These are phyloP conservation scores for Loxodonta africana DNA, from an alignment of 2,113 vertebrate genomes.

Conservation along the genomic window DNA sequence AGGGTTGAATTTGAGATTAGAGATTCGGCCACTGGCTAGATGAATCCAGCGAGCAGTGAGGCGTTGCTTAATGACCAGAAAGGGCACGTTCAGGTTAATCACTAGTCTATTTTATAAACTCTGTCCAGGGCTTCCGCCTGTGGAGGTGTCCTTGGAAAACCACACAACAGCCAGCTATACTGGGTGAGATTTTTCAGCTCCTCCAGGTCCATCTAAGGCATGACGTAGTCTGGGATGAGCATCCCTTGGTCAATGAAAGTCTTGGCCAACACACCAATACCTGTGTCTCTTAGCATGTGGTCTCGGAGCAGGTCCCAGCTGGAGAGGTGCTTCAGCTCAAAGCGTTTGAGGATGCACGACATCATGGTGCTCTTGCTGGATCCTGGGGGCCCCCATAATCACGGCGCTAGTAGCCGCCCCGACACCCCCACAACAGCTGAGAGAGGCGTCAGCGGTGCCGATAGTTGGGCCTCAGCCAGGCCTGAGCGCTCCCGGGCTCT, in stretches of 20 bases:
- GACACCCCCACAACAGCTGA: fast-evolving
- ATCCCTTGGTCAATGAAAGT: constrained; percentile 91
- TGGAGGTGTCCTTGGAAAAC: constrained; percentile 92
- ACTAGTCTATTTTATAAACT: constrained; percentile 88
- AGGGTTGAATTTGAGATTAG: constrained; percentile 93
- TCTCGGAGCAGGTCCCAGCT: constrained; percentile 91
- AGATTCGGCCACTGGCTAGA: constrained; percentile 90
- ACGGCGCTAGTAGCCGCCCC: constrained; percentile 86
- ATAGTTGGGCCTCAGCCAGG: fast-evolving
- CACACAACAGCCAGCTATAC: constrained; percentile 91
- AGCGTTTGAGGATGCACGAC: constrained; percentile 88
- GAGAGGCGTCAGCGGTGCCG: fast-evolving
- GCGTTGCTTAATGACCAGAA: constrained; percentile 90
- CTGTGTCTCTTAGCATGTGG: constrained; percentile 91
- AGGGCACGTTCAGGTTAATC: constrained; percentile 92
- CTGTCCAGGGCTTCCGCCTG: constrained; percentile 91
- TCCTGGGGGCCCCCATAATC: constrained; percentile 92
- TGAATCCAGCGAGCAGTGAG: constrained; percentile 93
- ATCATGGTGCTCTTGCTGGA: constrained; percentile 92
- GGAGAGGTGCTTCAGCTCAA: constrained; percentile 91
- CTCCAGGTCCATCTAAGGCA: constrained; percentile 90
- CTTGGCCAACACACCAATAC: constrained; percentile 92
- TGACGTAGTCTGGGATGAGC: constrained; percentile 92
- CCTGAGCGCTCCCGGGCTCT: fast-evolving
- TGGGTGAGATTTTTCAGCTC: constrained; percentile 88